phyloP scores from a whole-genome alignment of 2,888 invertebrate genomes.

The Yponomeuta malinellus region DNA sequence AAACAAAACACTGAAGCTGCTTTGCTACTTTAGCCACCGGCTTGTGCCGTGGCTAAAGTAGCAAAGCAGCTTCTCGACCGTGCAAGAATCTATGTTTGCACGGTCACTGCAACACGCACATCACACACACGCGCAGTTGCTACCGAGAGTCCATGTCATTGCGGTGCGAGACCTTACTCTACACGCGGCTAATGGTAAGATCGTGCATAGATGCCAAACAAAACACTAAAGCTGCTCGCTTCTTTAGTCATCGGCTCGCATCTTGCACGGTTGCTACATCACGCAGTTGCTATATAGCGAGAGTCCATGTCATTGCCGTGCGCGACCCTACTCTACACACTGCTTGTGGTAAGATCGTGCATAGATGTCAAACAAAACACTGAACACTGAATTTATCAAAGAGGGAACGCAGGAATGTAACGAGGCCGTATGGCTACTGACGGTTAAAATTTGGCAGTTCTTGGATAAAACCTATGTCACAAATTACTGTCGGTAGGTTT shows the following conservation, averaged over 20 bases:
- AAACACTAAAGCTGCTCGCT: too few species aligned
- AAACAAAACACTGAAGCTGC: too few species aligned
- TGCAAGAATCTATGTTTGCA: conserved; percentile 38
- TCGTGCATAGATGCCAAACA: too few species aligned
- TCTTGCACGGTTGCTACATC: conserved; percentile 83
- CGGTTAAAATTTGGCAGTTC: too few species aligned
- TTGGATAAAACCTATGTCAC: too few species aligned
- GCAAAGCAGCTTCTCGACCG: too few species aligned
- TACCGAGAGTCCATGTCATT: conserved; percentile 80
- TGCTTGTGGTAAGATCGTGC: conserved; percentile 67
- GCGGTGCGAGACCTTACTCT: conserved; percentile 83
- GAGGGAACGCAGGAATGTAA: too few species aligned
- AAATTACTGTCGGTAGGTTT: too few species aligned
- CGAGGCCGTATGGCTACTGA: too few species aligned
- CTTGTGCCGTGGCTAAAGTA: too few species aligned
- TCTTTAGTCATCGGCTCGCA: conserved; percentile 76
- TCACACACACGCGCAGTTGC: conserved; percentile 79
- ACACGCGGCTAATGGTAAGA: conserved; percentile 75
- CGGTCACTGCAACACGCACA: conserved; percentile 85
- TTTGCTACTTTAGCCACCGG: too few species aligned
- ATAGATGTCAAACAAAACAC: background rate
- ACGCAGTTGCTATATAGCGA: conserved; percentile 75
- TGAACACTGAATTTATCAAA: too few species aligned
- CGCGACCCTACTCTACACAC: conserved; percentile 81
- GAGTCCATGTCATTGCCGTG: conserved; percentile 82